Conservation (phyloP, 2,888 invertebrate genomes). For the Thera obeliscata region DNA sequence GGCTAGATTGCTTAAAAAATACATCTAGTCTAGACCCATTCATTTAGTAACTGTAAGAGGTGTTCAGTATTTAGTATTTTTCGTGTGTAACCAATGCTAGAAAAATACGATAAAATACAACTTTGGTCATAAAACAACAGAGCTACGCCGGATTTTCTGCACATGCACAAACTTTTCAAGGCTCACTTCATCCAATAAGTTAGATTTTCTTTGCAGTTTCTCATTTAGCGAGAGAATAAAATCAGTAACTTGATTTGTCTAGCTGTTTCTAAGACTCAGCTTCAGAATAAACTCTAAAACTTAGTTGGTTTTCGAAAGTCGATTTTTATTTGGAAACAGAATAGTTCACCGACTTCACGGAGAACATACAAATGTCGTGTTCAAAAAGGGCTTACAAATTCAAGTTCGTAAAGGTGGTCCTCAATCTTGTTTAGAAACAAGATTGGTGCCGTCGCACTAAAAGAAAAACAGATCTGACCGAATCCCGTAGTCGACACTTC, state of each 20-base stretch:
- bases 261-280: conserved; percentile 11
- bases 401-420: conserved; percentile 40
- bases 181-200: conserved; percentile 12
- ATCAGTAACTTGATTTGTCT: conserved; percentile 5
- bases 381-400: conserved; percentile 40
- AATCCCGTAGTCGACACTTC: conserved; percentile 43
- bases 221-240: conserved; percentile 15
- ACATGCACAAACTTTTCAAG: conserved; percentile 8
- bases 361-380: conserved; percentile 33
- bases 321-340: conserved; percentile 12
- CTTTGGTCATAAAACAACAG: conserved; percentile 14
- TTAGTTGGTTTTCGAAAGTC: conserved; percentile 4
- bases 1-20: background rate
- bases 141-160: background rate
- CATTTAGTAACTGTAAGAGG: background rate
- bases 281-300: conserved; percentile 6
- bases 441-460: conserved; percentile 39
- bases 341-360: conserved; percentile 6
- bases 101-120: conserved; percentile 7
- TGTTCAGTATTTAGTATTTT: background rate
- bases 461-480: conserved; percentile 42
- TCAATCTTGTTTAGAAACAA: conserved; percentile 41
- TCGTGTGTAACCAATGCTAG: background rate
- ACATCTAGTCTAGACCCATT: conserved; percentile 3
- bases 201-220: conserved; percentile 19